These are phyloP conservation scores for Athripsodes cinereus DNA, from an alignment of 2,888 invertebrate genomes.

Conservation along the genomic window DNA sequence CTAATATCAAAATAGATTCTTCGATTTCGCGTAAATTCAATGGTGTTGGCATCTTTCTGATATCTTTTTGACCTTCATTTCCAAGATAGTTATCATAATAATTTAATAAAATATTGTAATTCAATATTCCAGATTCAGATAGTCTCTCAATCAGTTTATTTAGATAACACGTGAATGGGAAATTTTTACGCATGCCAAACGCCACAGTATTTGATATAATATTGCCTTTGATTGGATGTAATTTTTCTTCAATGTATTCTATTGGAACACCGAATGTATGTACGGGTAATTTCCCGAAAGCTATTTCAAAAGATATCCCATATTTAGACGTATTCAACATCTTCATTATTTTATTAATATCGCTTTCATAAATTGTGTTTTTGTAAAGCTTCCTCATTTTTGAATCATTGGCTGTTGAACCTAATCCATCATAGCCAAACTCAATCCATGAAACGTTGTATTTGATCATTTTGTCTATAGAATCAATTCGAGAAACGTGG, in stretches of 20 bases:
- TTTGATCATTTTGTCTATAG: background rate
- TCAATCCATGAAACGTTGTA: background rate
- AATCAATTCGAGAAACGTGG: background rate
- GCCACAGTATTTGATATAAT: background rate
- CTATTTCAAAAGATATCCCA: background rate
- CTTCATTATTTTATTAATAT: background rate
- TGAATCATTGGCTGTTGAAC: background rate
- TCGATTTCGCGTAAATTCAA: background rate
- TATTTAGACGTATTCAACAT: background rate
- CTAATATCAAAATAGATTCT: background rate
- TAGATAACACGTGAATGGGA: background rate
- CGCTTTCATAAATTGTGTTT: background rate
- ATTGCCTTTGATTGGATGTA: background rate
- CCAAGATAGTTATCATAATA: background rate
- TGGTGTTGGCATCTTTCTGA: background rate
- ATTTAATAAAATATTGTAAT: background rate
- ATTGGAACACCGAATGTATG: background rate
- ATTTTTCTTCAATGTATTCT: background rate
- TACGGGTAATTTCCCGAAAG: background rate
- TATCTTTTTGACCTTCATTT: background rate
- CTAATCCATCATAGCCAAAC: background rate
- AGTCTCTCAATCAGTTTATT: background rate
- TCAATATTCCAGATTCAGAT: background rate
- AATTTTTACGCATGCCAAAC: background rate
- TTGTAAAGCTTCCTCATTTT: background rate